Conservation (phyloP, 2,113 vertebrate species). For the Smithornis capensis region DNA sequence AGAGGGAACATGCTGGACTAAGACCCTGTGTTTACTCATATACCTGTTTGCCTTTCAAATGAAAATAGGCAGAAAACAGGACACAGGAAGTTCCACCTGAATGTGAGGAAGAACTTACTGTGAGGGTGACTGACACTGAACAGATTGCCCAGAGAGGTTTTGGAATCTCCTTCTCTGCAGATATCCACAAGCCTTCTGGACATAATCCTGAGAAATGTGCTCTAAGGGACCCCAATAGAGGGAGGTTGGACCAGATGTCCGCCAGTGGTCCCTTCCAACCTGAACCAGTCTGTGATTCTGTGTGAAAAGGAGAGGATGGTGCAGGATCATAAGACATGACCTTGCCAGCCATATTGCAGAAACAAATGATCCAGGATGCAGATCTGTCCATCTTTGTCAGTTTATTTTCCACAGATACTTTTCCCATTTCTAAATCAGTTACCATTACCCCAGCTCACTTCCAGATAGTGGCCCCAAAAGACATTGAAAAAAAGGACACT, state of each 20-base stretch:
- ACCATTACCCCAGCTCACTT: not conserved
- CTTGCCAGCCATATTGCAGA: not conserved
- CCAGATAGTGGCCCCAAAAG: not conserved
- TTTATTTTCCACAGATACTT: not conserved
- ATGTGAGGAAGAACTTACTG: not conserved
- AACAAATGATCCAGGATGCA: not conserved
- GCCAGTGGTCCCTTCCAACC: not conserved
- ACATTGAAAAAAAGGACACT: not conserved
- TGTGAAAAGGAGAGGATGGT: not conserved
- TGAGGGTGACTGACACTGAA: not conserved
- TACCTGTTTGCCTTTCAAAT: not conserved
- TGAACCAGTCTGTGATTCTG: not conserved
- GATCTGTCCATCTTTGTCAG: not conserved
- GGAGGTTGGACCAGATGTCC: not conserved
- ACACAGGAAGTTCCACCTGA: not conserved
- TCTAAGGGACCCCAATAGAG: not conserved
- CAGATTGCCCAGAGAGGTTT: not conserved
- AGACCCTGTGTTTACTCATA: not conserved
- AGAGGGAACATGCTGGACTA: not conserved
- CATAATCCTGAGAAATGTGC: fast-evolving
- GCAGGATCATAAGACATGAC: not conserved
- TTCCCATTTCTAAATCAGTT: not conserved
- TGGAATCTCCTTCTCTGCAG: not conserved
- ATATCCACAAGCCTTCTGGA: not conserved
- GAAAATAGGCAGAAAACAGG: not conserved